A percentile compares a stretch with the other conserved stretches of the same genome.
Conservation (phyloP, 2,113 vertebrate species). For the Tupaia chinensis region DNA sequence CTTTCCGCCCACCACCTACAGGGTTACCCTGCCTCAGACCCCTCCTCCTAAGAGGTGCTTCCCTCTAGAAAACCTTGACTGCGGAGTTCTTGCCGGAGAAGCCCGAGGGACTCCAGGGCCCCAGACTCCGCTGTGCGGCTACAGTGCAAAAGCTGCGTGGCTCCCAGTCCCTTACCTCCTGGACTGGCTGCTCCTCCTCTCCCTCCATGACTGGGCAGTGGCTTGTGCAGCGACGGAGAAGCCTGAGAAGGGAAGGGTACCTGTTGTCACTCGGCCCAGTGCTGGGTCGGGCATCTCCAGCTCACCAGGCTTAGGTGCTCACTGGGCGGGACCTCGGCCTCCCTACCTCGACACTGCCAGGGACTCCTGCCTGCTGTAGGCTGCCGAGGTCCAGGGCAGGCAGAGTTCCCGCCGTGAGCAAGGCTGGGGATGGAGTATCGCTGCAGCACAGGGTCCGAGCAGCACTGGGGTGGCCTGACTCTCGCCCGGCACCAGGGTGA, state of each 20-base stretch:
- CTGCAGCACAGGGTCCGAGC: no score
- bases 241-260: slow-evolving; percentile 53
- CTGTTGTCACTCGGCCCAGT: no score
- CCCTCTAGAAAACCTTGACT: no score
- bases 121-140: fast-evolving
- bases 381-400: background rate
- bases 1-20: background rate
- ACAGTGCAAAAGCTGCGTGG: background rate
- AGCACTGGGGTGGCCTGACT: no score
- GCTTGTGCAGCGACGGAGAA: fast-evolving
- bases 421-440: no score
- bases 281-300: no score
- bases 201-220: slow-evolving; percentile 53
- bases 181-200: slow-evolving; percentile 31
- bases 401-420: no score
- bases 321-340: background rate
- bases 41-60: background rate
- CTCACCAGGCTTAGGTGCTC: no score
- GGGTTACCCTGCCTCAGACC: background rate
- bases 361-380: background rate
- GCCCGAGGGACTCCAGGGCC: background rate
- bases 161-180: slow-evolving; percentile 65
- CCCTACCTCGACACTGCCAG: background rate
- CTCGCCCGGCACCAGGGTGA: no score
- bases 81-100: background rate